Evolutionary conservation across 2,113 vertebrate genomes (phyloP).

Genomic region (Trachemys scripta): DNA sequence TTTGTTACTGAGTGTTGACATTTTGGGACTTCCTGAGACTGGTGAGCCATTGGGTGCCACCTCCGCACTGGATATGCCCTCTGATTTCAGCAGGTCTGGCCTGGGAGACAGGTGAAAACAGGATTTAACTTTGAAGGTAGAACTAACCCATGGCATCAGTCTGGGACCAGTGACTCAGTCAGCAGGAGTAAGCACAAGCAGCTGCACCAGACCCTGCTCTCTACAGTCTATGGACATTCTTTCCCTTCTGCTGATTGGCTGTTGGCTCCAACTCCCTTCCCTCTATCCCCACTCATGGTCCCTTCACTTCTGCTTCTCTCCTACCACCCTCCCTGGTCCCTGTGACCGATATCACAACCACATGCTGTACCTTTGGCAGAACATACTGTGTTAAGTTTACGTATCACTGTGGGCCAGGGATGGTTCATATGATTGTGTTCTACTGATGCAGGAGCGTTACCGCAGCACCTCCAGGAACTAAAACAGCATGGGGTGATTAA

Average conservation of each 20-base stretch:
- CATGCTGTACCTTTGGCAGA: background rate
- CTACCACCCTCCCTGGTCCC: background rate
- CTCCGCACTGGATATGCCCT: constrained; percentile 91
- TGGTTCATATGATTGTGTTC: background rate
- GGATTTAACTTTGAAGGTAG: background rate
- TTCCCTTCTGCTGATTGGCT: background rate
- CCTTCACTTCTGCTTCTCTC: background rate
- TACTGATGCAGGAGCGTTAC: background rate
- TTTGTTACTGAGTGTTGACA: constrained; percentile 89
- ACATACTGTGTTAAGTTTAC: background rate
- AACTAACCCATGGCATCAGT: accelerated
- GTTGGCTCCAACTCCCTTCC: background rate
- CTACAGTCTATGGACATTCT: background rate
- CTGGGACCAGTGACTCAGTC: background rate
- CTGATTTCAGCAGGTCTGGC: constrained; percentile 93
- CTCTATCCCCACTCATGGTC: too few relatives aligned
- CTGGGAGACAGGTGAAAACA: constrained; percentile 73
- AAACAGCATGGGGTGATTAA: background rate
- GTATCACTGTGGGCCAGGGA: background rate
- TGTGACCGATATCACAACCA: too few relatives aligned
- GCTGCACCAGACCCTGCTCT: background rate
- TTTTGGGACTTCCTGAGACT: constrained; percentile 92
- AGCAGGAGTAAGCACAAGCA: background rate
- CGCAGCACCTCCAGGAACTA: background rate
- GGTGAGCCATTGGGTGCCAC: constrained; percentile 87